Evolutionary conservation across 2,113 vertebrate genomes (phyloP), one percentile per base, ranked within the genome.

Genomic region (Pelmatolapia mariae): DNA sequence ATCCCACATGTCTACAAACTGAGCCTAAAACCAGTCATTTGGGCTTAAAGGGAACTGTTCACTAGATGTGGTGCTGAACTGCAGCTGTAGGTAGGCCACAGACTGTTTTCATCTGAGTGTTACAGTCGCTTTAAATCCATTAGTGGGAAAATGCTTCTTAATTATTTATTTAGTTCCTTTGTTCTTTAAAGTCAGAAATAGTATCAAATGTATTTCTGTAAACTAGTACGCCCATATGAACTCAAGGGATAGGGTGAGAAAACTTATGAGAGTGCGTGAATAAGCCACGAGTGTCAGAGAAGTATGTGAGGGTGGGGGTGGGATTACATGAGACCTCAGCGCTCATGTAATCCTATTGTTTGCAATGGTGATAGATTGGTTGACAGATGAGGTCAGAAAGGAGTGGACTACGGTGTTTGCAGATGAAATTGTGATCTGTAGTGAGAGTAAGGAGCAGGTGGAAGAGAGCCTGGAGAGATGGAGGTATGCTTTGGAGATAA

Each of bases 11-110:
- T 52, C 73, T 52, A n/a, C 73, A 78, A 78, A 78, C 45, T 19
- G 15, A 78, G 45, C 24, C 7, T 45, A 80, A 13, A n/a, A 43
- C 13, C 61, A 16, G 9, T 10, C 15, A 45, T 36, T 16, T 2
- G 10, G n/a, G 4, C 31, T 63, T 63, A 50, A 84, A 16, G 3
- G 88, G 82, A 93, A 89, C 90, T 93, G 93, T 93, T 88, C 89
- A 79, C 5, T 2, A 8, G 10, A 40, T 11, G 47, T 68, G 89
- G 92, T 91, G 88, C 92, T 89, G 90, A 93, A 91, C 31, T 24
- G 52, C 71, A 54, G 59, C 26, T 50, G 50, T 13, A 45, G 61
- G 40, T 26, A 53, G 43, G 54, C 24, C 26, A 78, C 26, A 0
- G 73, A n/a, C 43, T 52, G 24, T 50, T 52, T 10, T 76, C 4